A percentile compares a stretch with the other conserved stretches of the same genome.
Evolutionary conservation across 37 sponge, comb jelly and placozoan genomes (phyloP).

Genomic region (Hormiphora californensis): DNA sequence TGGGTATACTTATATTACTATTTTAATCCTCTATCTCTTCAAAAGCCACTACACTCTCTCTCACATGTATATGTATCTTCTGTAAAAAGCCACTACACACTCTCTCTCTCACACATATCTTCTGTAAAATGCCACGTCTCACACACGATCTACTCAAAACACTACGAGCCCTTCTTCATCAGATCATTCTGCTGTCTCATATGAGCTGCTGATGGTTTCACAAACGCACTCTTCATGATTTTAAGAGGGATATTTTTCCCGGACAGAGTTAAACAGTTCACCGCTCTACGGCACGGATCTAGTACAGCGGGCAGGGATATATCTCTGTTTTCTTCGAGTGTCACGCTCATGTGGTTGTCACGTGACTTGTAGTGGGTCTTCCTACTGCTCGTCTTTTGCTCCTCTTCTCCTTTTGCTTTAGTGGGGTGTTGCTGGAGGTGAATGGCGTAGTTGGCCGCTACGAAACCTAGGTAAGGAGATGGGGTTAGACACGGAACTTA

Average conservation of each 20-base stretch:
- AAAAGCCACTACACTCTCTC: too few relatives aligned
- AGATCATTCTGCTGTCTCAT: slow-evolving; percentile 23
- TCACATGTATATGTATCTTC: too few relatives aligned
- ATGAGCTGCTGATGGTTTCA: slow-evolving; percentile 24
- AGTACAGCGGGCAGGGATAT: not conserved
- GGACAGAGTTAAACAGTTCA: slow-evolving; percentile 14
- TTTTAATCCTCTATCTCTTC: too few relatives aligned
- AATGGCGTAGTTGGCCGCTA: not conserved
- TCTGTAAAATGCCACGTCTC: too few relatives aligned
- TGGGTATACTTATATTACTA: too few relatives aligned
- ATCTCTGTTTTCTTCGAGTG: slow-evolving; percentile 30
- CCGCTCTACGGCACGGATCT: slow-evolving; percentile 10
- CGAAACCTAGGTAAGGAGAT: not conserved
- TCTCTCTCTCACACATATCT: too few relatives aligned
- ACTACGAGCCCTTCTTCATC: not conserved
- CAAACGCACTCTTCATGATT: slow-evolving; percentile 41
- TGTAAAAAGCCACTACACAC: too few relatives aligned
- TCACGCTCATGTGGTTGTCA: slow-evolving; percentile 21
- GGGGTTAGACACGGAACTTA: not conserved
- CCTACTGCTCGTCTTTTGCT: slow-evolving; percentile 3
- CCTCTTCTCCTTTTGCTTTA: slow-evolving; percentile 44
- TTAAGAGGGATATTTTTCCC: slow-evolving; percentile 30
- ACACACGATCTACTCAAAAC: too few relatives aligned
- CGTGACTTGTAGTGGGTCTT: slow-evolving; percentile 28
- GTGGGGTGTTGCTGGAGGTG: not conserved